Conservation (phyloP, 2,113 vertebrate genomes). For the Thamnophis sirtalis region DNA sequence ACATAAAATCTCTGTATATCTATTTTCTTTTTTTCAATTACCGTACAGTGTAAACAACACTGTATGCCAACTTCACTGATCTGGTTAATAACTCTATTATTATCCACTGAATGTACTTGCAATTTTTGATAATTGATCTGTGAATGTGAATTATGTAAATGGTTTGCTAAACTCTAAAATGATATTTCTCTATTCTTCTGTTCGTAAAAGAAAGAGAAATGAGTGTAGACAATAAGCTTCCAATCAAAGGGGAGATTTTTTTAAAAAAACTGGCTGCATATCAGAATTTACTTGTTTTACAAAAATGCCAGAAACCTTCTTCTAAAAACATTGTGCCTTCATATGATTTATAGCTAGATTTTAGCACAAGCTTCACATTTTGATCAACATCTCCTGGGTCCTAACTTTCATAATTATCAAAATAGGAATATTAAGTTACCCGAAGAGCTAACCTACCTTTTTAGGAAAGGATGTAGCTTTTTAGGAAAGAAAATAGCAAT, state of each 20-base stretch:
- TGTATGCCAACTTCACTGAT: not conserved
- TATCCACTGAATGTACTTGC: not conserved
- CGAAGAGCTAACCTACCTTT: not conserved
- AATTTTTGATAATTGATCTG: not conserved
- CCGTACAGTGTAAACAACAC: not conserved
- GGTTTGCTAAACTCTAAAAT: not conserved
- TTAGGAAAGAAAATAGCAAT: not conserved
- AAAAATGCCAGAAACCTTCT: not conserved
- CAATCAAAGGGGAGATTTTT: not conserved
- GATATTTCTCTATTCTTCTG: not conserved
- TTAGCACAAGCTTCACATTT: not conserved
- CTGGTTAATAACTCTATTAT: not conserved
- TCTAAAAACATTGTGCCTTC: not conserved
- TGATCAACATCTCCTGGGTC: not conserved
- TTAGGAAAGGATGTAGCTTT: not conserved
- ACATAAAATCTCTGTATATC: not conserved
- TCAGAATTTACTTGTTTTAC: not conserved
- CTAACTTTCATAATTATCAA: not conserved
- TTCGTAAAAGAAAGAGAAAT: not conserved
- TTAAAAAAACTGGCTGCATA: not conserved
- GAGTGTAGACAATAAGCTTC: not conserved
- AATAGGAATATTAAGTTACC: not conserved
- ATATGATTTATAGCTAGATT: not conserved
- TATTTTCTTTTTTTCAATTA: not conserved
- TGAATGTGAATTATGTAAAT: not conserved